A percentile compares a stretch with the other conserved stretches of the same genome.
phyloP scores from a whole-genome alignment of 64 coral and sea anemone species.

The Hydrozoanthus tunicans region DNA sequence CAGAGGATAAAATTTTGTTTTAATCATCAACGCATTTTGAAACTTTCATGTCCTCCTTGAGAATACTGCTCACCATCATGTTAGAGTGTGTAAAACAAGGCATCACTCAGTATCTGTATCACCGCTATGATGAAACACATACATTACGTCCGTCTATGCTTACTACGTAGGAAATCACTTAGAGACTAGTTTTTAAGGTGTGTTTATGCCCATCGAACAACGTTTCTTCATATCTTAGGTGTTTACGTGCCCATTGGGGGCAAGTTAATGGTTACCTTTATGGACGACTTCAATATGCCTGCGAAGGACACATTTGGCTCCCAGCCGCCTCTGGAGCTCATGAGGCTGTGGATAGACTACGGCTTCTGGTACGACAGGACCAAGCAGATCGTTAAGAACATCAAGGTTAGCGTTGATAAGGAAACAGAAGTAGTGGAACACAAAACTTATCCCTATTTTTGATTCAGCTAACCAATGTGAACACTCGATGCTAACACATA shows the following conservation, averaged over 20 bases:
- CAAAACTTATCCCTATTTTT: neutral
- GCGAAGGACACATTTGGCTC: conserved; percentile 99
- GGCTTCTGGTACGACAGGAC: conserved; percentile 98
- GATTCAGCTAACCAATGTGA: neutral
- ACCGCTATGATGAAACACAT: too few relatives aligned
- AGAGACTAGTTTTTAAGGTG: too few relatives aligned
- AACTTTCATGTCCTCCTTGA: too few relatives aligned
- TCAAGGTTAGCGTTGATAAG: conserved; percentile 70
- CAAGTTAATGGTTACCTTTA: conserved; percentile 94
- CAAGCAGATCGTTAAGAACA: conserved; percentile 96
- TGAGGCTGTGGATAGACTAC: conserved; percentile 95
- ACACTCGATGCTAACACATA: neutral
- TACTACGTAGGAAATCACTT: neutral
- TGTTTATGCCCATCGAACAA: neutral
- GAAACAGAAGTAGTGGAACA: neutral
- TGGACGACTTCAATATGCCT: conserved; percentile 99
- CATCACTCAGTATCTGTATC: too few relatives aligned
- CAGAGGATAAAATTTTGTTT: too few relatives aligned
- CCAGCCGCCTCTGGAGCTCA: conserved; percentile 94
- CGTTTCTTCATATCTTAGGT: conserved; percentile 34
- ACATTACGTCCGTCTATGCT: too few relatives aligned
- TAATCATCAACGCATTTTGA: too few relatives aligned
- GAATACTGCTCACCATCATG: too few relatives aligned
- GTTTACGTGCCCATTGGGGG: conserved; percentile 97
- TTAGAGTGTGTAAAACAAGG: too few relatives aligned